A percentile compares a stretch with the other conserved stretches of the same genome.
Evolutionary conservation across 2,888 invertebrate species (phyloP).

Genomic region (Machimus rusticus): DNA sequence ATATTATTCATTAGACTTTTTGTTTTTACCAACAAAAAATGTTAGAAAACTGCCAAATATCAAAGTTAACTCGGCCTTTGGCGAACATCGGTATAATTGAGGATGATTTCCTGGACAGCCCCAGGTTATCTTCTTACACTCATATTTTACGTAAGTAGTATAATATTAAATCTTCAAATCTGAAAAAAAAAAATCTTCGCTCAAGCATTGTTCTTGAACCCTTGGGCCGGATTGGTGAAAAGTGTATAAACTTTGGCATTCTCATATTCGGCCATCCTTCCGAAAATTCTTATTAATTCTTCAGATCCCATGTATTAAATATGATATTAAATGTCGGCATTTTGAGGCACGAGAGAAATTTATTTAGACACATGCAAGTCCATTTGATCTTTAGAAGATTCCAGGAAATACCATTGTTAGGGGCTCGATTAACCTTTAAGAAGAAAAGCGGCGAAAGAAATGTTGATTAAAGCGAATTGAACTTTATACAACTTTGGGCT

Average conservation of each 20-base stretch:
- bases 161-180: neutral
- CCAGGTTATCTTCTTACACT: neutral
- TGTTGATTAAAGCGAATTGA: neutral
- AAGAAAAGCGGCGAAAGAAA: neutral
- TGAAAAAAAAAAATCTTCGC: neutral
- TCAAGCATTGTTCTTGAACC: neutral
- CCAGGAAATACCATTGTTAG: neutral
- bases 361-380: neutral
- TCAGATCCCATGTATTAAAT: neutral
- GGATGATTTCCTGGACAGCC: neutral
- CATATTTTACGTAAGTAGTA: neutral
- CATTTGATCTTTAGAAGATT: neutral
- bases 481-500: neutral
- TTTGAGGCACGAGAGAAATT: neutral
- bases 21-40: neutral
- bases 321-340: neutral
- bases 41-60: neutral
- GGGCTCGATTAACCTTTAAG: neutral
- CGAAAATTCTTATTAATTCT: neutral
- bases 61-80: neutral
- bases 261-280: neutral
- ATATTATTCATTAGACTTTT: neutral
- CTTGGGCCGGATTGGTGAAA: neutral
- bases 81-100: neutral
- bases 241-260: neutral